These are phyloP conservation scores for Fragum whitleyi DNA, from an alignment of 2,888 invertebrate genomes.

Conservation along the genomic window DNA sequence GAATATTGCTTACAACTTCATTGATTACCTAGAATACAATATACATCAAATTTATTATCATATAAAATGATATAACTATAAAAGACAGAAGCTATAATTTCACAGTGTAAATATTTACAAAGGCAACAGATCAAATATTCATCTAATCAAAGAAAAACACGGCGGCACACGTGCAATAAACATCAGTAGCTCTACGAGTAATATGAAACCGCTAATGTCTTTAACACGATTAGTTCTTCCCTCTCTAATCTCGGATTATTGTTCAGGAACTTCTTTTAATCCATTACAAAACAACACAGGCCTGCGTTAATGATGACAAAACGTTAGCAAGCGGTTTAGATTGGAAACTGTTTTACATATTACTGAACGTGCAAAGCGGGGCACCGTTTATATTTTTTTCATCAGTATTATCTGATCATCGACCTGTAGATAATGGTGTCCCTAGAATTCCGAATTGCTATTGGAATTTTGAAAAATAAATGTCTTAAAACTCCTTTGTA, in stretches of 20 bases:
- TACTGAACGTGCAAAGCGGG: too few relatives aligned
- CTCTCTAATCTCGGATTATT: not conserved
- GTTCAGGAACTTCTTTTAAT: not conserved
- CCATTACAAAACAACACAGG: not conserved
- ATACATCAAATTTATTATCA: not conserved
- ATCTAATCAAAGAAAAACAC: slow-evolving; percentile 58
- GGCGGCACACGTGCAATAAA: slow-evolving; percentile 41
- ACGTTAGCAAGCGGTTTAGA: too few relatives aligned
- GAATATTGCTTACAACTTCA: too few relatives aligned
- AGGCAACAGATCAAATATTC: slow-evolving; percentile 54
- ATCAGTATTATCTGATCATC: too few relatives aligned
- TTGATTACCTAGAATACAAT: too few relatives aligned
- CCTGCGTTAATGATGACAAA: too few relatives aligned
- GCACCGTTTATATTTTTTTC: too few relatives aligned
- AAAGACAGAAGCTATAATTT: slow-evolving; percentile 15
- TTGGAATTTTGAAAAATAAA: too few relatives aligned
- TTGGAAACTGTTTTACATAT: too few relatives aligned
- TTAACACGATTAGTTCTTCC: not conserved
- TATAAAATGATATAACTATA: not conserved
- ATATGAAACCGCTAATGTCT: slow-evolving; percentile 11
- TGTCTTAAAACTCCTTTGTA: too few relatives aligned
- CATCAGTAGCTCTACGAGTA: not conserved
- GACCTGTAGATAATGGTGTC: too few relatives aligned
- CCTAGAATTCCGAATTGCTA: too few relatives aligned
- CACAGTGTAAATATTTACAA: slow-evolving; percentile 46